Conservation (phyloP, 2,113 vertebrate genomes). For the Chaetodon auriga region DNA sequence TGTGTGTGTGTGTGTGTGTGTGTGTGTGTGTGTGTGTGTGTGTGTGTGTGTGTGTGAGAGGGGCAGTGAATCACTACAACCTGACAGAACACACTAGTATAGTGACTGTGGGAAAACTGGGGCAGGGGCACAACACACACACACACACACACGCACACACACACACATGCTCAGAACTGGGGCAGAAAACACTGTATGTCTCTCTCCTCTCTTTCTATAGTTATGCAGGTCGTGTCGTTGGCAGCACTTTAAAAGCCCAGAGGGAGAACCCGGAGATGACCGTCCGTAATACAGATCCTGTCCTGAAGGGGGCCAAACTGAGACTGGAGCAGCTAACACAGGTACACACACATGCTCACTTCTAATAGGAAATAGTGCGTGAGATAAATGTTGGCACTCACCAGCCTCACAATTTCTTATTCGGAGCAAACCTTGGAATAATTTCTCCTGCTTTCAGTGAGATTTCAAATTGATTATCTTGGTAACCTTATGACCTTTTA, state of each 20-base stretch:
- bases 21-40: too few relatives aligned
- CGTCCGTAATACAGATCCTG: conserved; percentile 85
- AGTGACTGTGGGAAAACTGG: conserved; percentile 52
- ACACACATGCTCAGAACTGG: conserved; percentile 38
- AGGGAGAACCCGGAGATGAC: conserved; percentile 90
- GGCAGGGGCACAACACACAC: conserved; percentile 34
- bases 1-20: conserved; percentile 1
- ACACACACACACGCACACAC: conserved; percentile 11
- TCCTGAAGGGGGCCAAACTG: conserved; percentile 85
- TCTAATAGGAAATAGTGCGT: not conserved
- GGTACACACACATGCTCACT: conserved; percentile 74
- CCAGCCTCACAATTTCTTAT: not conserved
- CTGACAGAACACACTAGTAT: conserved; percentile 23
- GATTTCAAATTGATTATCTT: not conserved
- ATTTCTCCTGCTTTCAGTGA: not conserved
- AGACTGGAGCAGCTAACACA: conserved; percentile 88
- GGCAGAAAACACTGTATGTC: conserved; percentile 40
- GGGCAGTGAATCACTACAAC: conserved; percentile 15
- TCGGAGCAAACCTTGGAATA: not conserved
- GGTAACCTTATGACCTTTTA: not conserved
- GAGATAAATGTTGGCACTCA: not conserved
- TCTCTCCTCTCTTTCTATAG: conserved; percentile 74
- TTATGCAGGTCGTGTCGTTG: conserved; percentile 88
- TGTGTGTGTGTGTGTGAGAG: conserved; percentile 9
- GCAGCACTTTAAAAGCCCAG: conserved; percentile 88